Base-by-base conservation (phyloP, 2,888 invertebrate species). In the Synanthedon tipuliformis region DNA sequence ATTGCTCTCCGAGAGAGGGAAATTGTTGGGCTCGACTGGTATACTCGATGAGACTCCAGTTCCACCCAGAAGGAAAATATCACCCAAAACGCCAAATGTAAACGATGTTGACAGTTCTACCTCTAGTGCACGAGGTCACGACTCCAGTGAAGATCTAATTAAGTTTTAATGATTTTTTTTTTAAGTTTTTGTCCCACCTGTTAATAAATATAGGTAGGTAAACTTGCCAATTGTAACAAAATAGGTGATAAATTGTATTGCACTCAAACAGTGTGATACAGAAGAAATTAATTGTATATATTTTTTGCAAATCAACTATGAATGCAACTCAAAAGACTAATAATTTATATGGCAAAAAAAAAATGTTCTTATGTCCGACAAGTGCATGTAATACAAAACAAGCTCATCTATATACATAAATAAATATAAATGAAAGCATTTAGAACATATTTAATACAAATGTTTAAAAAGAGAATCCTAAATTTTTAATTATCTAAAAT, bases 61-160 rank as follows among this genome's bases (percentile, higher is more conserved):
- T 18, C 79, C 82, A 13, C 86, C 86, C n/a, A 74, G 69, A 60
- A 69, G 87, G 57, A 86, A 81, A 66, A 55, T 78, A 48, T 84
- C 81, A 13, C 80, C 85, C 16, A 85, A 73, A 69, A 34, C 34
- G 34, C 59, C 61, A 8, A 15, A 54, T 45, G 60, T 45, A 45
- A 45, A 45, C 15, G 11, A 15, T 45, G 48, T 41, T 50, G 48
- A 50, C 55, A 63, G 55, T 48, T 41, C 60, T 27, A 59, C 27
- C 51, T 65, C 55, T 57, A 59, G 56, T 54, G 63, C 58, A 41
- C 61, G 61, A 55, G 45, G 56, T 51, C 59, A 60, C 48, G 65
- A 67, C 51, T 61, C 66, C 54, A 69, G 59, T 63, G 80, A 83
- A 59, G 87, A 88, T 73, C 81, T 88, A 61, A 88, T 88, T 57